Percentiles rank a stretch among this genome's conserved stretches.
These are phyloP conservation scores for Clarias platycephalus DNA, from an alignment of 2,797 vertebrate genomes.

Conservation along the genomic window DNA sequence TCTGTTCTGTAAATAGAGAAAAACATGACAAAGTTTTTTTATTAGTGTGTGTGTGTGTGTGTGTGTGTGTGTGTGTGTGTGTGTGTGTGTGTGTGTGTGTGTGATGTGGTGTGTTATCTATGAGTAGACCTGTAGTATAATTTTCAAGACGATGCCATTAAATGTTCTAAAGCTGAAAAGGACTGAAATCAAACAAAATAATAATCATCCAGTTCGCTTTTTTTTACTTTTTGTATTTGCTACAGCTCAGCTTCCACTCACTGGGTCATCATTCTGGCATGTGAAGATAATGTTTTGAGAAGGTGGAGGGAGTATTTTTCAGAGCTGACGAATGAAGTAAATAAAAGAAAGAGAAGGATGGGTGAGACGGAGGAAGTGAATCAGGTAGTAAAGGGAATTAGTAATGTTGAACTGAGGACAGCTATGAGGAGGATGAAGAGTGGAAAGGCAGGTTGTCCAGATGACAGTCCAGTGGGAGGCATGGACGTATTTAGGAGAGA, in stretches of 20 bases:
- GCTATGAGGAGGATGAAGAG: too few species aligned
- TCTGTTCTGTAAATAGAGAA: slow-evolving; percentile 75
- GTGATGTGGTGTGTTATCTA: not conserved
- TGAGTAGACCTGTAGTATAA: not conserved
- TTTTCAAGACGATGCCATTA: not conserved
- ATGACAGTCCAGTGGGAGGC: too few species aligned
- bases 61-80: not conserved
- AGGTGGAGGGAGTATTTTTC: too few species aligned
- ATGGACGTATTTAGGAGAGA: too few species aligned
- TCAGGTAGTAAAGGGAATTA: too few species aligned
- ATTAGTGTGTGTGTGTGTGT: not conserved
- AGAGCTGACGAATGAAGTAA: too few species aligned
- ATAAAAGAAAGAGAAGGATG: too few species aligned
- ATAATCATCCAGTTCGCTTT: not conserved
- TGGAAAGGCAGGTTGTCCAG: too few species aligned
- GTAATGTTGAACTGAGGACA: too few species aligned
- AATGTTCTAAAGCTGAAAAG: not conserved
- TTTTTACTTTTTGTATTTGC: not conserved
- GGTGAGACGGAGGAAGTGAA: too few species aligned
- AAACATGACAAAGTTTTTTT: not conserved
- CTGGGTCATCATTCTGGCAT: not conserved
- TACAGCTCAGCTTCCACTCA: too few species aligned
- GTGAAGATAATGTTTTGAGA: too few species aligned
- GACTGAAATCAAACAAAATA: not conserved
- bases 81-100: not conserved